Evolutionary conservation across 2,113 vertebrate genomes (phyloP), one percentile per base, ranked within the genome.

Genomic region (Oryzias javanicus): DNA sequence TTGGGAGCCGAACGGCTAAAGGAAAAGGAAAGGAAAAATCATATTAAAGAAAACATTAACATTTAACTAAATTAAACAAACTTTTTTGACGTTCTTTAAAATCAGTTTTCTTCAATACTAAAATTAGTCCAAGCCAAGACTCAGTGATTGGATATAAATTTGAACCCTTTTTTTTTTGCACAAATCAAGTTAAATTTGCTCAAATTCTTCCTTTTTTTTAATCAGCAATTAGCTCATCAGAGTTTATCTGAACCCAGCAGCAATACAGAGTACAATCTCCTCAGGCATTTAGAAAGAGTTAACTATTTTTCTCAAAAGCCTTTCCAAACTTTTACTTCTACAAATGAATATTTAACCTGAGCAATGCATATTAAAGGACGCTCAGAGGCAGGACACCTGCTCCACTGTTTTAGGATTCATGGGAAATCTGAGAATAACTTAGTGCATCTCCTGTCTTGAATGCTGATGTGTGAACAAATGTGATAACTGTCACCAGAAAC

Each of bases 331-430:
- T 66, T 48, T 24, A 47, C 59, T 64, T 76, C 66, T 54, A 55
- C 27, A 42, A 52, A 86, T 90, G n/a, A 86, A 87, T 86, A 74
- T 77, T 86, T 86, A 46, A 83, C 13, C 4, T 5, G 19, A 15
- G 6, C 45, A 60, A 86, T 89, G 46, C 82, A 89, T 87, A 83
- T 63, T 89, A 64, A 50, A 82, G 64, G 46, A 64, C 19, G 60
- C 78, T 77, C 22, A 64, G 54, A 66, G 81, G 78, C 67, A 72
- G 57, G 44, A 72, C 78, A 88, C 72, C 81, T 81, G 78, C 35
- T 54, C 60, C 64, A 14, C 44, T 42, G 58, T 58, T 68, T 66
- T 51, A 60, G 51, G 41, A 64, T 22, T 55, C 49, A 24, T 25
- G 3, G 3, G 14, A 55, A 47, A 60, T 64, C 60, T 68, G 51